Base-by-base conservation (phyloP, 1,140 invertebrate species). In the Campoletis sonorensis region DNA sequence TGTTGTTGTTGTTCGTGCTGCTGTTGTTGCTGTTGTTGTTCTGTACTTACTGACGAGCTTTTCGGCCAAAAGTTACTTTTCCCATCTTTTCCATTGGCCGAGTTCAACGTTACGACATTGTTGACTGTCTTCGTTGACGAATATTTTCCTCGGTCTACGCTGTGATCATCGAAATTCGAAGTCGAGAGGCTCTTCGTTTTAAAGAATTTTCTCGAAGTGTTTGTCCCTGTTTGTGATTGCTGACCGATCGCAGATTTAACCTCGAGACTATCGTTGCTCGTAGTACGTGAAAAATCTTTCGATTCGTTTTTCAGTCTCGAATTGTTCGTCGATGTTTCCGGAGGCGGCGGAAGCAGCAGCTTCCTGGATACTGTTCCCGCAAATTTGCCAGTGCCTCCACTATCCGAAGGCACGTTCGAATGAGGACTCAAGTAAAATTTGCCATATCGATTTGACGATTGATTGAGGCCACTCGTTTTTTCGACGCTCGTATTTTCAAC, bases 101-200 rank as follows among this genome's bases (percentile, higher is more conserved):
- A 76, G 75, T 33, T 72, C 45, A 27, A 18, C 26, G 45, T 23
- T 4, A 64, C 79, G 58, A 40, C 10, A 71, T 54, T 71, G 51
- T 4, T n/a, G 51, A 54, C 51, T 8, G 51, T n/a, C 18, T 16
- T 7, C 11, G 18, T n/a, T 54, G 51, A 54, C 8, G 51, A n/a
- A 54, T 8, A n/a, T n/a, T n/a, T 54, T 18, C 51, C 51, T n/a
- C 16, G 58, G 71, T 54, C 54, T 33, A 16, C 1, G 26, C 16
- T 70, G 23, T 23, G 64, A 72, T 84, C 80, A 64, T 68, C 80
- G 70, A 84, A 85, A 21, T 64, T 82, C 13, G 87, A 83, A 54
- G 88, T 87, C 0, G 88, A 89, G 23, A 86, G 75, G 68, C 87
- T 87, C 73, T 87, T 89, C 0, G 85, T 83, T 76, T 88, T 89